Conservation (phyloP, 2,113 vertebrate genomes). For the Istiophorus platypterus region DNA sequence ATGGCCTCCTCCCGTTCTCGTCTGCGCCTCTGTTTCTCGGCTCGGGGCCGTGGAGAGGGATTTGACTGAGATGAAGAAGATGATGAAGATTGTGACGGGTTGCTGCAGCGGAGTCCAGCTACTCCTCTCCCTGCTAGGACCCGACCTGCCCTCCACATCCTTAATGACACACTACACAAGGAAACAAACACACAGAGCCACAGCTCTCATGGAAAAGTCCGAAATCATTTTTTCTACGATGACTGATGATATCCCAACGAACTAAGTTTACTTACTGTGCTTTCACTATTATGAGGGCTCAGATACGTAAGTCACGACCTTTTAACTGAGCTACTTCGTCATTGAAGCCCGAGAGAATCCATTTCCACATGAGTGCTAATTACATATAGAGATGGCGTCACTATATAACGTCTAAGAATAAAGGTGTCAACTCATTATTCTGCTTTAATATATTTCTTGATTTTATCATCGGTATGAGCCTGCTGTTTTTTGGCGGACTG, state of each 20-base stretch:
- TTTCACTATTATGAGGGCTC: constrained; percentile 23
- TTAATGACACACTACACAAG: not conserved
- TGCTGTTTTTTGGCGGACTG: constrained; percentile 20
- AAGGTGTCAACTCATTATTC: not conserved
- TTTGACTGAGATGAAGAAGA: constrained; percentile 21
- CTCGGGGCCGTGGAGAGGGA: constrained; percentile 52
- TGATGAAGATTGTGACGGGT: constrained; percentile 3
- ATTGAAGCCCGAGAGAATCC: not conserved
- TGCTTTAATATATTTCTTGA: no score
- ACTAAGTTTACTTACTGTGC: constrained; percentile 32
- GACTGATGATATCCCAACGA: not conserved
- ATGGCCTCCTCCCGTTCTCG: constrained; percentile 74
- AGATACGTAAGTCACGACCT: constrained; percentile 57
- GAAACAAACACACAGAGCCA: not conserved
- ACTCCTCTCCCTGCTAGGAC: constrained; percentile 28
- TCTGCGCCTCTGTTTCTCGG: constrained; percentile 79
- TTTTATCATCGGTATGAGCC: not conserved
- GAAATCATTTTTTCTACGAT: not conserved
- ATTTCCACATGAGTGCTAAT: not conserved
- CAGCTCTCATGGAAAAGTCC: not conserved
- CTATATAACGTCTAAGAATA: rapidly evolving
- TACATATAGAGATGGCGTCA: no score
- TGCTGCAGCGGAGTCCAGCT: constrained; percentile 59
- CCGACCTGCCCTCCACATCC: constrained; percentile 75
- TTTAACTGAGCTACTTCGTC: not conserved